A percentile compares a stretch with the other conserved stretches of the same genome.
These are phyloP conservation scores for Strigops habroptila DNA, from an alignment of 2,113 vertebrate genomes.

Conservation along the genomic window DNA sequence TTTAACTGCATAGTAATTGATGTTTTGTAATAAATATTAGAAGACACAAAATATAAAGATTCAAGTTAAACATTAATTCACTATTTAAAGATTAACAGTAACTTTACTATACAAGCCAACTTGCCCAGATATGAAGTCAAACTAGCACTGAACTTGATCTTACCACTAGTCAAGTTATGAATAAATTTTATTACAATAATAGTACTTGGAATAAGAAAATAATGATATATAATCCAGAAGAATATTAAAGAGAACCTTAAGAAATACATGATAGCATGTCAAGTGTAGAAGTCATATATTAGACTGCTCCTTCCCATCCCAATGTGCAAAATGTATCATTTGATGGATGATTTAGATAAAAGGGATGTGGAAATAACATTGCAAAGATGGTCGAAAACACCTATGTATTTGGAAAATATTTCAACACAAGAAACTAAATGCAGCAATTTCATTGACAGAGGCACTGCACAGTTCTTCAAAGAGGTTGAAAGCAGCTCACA, in stretches of 20 bases:
- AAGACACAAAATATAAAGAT: background rate
- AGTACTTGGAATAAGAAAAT: background rate
- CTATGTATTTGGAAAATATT: background rate
- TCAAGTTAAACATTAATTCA: background rate
- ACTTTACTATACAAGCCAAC: background rate
- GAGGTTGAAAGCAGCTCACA: background rate
- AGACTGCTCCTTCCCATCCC: background rate
- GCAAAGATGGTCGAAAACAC: background rate
- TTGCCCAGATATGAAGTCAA: background rate
- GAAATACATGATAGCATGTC: background rate
- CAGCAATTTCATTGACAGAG: background rate
- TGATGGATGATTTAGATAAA: background rate
- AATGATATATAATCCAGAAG: background rate
- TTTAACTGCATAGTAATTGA: background rate
- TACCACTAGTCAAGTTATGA: background rate
- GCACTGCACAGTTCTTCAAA: background rate
- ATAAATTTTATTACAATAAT: background rate
- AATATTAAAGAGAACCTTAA: background rate
- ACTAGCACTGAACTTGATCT: background rate
- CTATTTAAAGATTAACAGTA: background rate
- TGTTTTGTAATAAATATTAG: background rate
- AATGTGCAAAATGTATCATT: background rate
- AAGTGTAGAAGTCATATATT: background rate
- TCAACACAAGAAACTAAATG: background rate
- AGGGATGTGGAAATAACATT: background rate